Evolutionary conservation across 2,888 invertebrate genomes (phyloP).

Genomic region (Eupithecia subumbrata): DNA sequence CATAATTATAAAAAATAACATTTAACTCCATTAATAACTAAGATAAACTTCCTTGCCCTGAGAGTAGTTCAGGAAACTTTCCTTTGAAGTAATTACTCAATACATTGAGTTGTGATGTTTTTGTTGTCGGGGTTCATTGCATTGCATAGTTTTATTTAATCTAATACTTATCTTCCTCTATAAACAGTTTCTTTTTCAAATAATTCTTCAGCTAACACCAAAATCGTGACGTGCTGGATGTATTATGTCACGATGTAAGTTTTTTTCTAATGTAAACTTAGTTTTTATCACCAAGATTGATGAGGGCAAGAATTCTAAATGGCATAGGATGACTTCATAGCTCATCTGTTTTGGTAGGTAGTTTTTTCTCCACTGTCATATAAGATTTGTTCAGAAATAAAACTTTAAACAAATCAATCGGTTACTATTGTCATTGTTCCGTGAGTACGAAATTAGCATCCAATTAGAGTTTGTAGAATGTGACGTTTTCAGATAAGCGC

Average conservation of each 20-base stretch:
- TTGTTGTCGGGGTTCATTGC: background rate
- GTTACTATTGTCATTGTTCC: conserved; percentile 17
- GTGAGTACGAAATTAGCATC: conserved; percentile 35
- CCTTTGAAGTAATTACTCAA: background rate
- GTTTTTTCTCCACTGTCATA: background rate
- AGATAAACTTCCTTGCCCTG: background rate
- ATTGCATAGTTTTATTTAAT: background rate
- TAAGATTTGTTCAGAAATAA: background rate
- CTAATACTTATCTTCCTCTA: background rate
- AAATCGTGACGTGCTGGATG: conserved; percentile 21
- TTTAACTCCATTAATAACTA: background rate
- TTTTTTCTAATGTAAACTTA: conserved; percentile 26
- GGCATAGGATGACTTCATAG: conserved; percentile 51
- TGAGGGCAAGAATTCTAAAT: conserved; percentile 40
- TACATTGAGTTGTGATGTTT: background rate
- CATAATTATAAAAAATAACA: background rate
- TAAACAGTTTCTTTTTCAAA: conserved; percentile 3
- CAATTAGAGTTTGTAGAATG: conserved; percentile 22
- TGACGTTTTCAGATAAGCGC: conserved; percentile 33
- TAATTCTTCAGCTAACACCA: background rate
- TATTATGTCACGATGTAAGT: conserved; percentile 15
- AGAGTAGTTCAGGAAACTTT: background rate
- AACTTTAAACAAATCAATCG: background rate
- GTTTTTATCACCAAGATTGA: conserved; percentile 42
- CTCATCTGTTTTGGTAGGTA: conserved; percentile 27